Evolutionary conservation across 1,140 invertebrate species (phyloP).

Genomic region (Proctacanthus coquilletti): DNA sequence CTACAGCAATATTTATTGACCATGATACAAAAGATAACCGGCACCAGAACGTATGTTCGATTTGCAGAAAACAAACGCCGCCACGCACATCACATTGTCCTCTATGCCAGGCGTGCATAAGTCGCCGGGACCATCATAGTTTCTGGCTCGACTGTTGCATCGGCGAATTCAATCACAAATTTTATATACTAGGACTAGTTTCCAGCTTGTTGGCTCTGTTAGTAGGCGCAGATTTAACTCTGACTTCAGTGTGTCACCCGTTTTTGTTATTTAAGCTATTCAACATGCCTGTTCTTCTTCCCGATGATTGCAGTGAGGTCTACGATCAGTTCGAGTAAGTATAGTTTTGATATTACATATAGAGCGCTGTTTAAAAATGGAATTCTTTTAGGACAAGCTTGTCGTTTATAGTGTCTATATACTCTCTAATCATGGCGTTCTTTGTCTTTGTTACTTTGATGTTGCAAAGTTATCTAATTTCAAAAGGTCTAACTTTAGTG

Average conservation of each 20-base stretch:
- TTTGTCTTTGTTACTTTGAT: conserved; percentile 13
- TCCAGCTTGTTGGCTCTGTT: conserved; percentile 19
- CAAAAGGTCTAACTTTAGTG: conserved; percentile 15
- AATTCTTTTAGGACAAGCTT: conserved; percentile 14
- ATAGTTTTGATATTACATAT: not conserved
- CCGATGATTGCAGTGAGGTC: conserved; percentile 34
- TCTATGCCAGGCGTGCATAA: conserved; percentile 22
- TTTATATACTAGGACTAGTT: conserved; percentile 26
- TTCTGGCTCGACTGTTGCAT: conserved; percentile 35
- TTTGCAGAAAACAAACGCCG: conserved; percentile 19
- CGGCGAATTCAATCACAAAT: conserved; percentile 29
- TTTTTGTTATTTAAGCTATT: conserved; percentile 23
- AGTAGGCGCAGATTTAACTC: conserved; percentile 29
- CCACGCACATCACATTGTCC: conserved; percentile 20
- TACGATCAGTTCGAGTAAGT: conserved; percentile 29
- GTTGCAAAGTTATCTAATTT: conserved; percentile 17
- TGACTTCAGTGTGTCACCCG: conserved; percentile 34
- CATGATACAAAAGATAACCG: too few species aligned
- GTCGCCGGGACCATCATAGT: conserved; percentile 23
- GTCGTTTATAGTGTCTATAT: conserved; percentile 21
- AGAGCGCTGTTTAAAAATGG: not conserved
- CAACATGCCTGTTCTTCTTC: conserved; percentile 26
- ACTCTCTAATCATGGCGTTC: conserved; percentile 17
- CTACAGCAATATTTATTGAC: too few species aligned
- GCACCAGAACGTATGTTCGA: conserved; percentile 20